Evolutionary conservation across 2,888 invertebrate species (phyloP).

Genomic region (Pocota personata): DNA sequence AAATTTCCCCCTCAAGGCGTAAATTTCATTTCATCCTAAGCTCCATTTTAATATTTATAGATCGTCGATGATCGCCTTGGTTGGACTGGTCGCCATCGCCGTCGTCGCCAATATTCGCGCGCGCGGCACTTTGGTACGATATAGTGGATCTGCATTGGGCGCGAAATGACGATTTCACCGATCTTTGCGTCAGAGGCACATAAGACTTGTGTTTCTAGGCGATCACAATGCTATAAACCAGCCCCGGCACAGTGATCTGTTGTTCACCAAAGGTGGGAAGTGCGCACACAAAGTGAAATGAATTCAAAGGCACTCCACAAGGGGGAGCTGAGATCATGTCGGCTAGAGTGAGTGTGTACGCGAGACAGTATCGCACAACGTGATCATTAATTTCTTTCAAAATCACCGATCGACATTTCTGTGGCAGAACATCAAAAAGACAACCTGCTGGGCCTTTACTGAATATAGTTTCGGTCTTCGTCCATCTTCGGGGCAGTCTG

Average conservation of each 20-base stretch:
- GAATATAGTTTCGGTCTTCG: neutral
- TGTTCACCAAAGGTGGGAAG: constrained; percentile 18
- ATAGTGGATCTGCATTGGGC: constrained; percentile 2
- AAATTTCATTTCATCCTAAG: constrained; percentile 62
- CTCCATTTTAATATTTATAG: constrained; percentile 67
- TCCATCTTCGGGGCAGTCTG: neutral
- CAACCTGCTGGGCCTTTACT: constrained; percentile 58
- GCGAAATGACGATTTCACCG: constrained; percentile 43
- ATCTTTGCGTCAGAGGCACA: constrained; percentile 39
- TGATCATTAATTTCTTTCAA: constrained; percentile 66
- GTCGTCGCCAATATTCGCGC: constrained; percentile 26
- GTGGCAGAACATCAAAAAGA: constrained; percentile 43
- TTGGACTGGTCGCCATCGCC: constrained; percentile 32
- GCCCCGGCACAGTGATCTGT: neutral
- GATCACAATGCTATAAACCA: constrained; percentile 35
- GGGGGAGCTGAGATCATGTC: constrained; percentile 9
- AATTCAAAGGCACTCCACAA: constrained; percentile 8
- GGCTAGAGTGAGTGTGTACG: constrained; percentile 9
- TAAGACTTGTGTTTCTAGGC: constrained; percentile 43
- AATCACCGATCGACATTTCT: constrained; percentile 62
- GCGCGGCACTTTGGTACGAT: constrained; percentile 64
- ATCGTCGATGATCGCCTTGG: constrained; percentile 52
- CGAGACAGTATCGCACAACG: constrained; percentile 58
- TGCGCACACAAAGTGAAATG: neutral
- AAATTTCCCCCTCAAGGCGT: constrained; percentile 70